phyloP scores from a whole-genome alignment of 2,888 invertebrate species.

The Orgyia antiqua region DNA sequence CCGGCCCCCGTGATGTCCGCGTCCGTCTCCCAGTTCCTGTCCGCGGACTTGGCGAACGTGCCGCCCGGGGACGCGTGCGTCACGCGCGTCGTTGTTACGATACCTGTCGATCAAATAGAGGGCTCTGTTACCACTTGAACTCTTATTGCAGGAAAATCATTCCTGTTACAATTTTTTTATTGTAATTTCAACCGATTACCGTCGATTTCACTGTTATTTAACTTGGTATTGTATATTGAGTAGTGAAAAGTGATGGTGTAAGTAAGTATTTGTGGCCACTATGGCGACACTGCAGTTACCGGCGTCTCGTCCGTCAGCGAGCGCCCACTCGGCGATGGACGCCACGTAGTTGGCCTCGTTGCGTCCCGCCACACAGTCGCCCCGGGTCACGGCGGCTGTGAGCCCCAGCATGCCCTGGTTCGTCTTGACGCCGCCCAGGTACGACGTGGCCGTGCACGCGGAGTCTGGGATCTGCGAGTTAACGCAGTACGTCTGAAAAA shows the following conservation, averaged over 20 bases:
- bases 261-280: no score
- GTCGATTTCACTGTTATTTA: no score
- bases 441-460: slow-evolving; percentile 84
- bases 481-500: slow-evolving; percentile 73
- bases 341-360: slow-evolving; percentile 71
- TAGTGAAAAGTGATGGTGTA: no score
- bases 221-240: no score
- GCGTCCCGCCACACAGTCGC: slow-evolving; percentile 77
- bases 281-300: no score
- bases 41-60: slow-evolving; percentile 81
- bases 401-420: slow-evolving; percentile 82
- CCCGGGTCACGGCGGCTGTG: slow-evolving; percentile 76
- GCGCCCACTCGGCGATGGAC: slow-evolving; percentile 83
- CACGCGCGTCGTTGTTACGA: slow-evolving; percentile 87
- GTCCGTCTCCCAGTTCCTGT: slow-evolving; percentile 86
- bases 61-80: slow-evolving; percentile 89
- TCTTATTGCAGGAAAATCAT: no score
- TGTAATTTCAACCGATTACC: no score
- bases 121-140: no score
- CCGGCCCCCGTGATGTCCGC: slow-evolving; percentile 55
- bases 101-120: slow-evolving; percentile 59
- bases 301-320: slow-evolving; percentile 60
- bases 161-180: no score
- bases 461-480: slow-evolving; percentile 84
- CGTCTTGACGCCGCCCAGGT: slow-evolving; percentile 81